Conservation (phyloP, 1,140 invertebrate species). For the Temnothorax nylanderi region DNA sequence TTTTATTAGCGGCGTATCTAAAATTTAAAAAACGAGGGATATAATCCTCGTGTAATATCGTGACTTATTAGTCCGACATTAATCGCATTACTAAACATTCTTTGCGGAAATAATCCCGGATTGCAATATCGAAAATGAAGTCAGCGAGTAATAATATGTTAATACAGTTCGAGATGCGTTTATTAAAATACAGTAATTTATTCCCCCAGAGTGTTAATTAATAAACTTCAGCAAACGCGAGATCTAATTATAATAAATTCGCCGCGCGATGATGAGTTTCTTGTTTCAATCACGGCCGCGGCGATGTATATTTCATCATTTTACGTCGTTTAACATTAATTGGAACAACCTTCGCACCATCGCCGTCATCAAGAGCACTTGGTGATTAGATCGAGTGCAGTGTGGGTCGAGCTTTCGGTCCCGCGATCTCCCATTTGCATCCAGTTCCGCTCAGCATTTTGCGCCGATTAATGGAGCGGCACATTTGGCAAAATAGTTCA, state of each 20-base stretch:
- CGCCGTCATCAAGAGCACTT: slow-evolving; percentile 69
- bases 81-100: neutral
- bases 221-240: neutral
- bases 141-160: neutral
- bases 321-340: slow-evolving; percentile 76
- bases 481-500: neutral
- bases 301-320: slow-evolving; percentile 53
- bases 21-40: neutral
- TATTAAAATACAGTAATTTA: neutral
- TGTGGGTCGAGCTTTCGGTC: slow-evolving; percentile 67
- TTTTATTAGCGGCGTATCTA: too few relatives aligned
- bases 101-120: neutral
- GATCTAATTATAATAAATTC: slow-evolving; percentile 32
- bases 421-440: slow-evolving; percentile 36
- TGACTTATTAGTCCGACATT: neutral
- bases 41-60: neutral
- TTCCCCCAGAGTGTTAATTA: neutral
- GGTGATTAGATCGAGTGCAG: slow-evolving; percentile 69
- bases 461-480: slow-evolving; percentile 14
- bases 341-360: slow-evolving; percentile 77
- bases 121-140: neutral
- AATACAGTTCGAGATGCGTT: neutral
- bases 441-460: slow-evolving; percentile 34
- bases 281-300: slow-evolving; percentile 35
- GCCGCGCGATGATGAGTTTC: slow-evolving; percentile 10